Evolutionary conservation across 2,797 vertebrate species (phyloP), one percentile per base, ranked within the genome.

Genomic region (Pelobates cultripes): DNA sequence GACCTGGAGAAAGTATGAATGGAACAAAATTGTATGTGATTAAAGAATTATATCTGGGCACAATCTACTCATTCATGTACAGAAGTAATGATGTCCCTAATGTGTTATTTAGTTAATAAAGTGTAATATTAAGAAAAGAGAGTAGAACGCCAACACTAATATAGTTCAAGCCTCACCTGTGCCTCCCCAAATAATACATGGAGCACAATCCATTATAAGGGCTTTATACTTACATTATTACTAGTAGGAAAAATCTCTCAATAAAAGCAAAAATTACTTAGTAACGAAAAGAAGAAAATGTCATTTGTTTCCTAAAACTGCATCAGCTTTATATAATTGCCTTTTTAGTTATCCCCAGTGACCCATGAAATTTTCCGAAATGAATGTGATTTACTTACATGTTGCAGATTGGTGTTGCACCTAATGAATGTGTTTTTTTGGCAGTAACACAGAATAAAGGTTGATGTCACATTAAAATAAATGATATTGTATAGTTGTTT

Each of bases 271-370:
- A 57, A 57, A 57, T 15, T 6, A 57, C 44, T 10, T 42, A 60
- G 40, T 14, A 43, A 73, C 6, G 53, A 94, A 55, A 94, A 93
- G 90, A 90, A 94, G 92, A 94, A 94, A 94, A 94, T 94, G 93
- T 92, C 94, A 94, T 92, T 93, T 94, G 91, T 92, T 91, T 93
- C 90, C 93, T 89, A 91, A 91, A 93, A 93, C 92, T 90, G 90
- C 88, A 93, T 90, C 92, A 92, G 93, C 91, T 94, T 94, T 93
- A 89, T 93, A 92, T 94, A 94, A 94, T 94, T 94, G 92, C 92
- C 93, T 93, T 94, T 94, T 94, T 93, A 94, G 94, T 94, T 94
- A 94, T 94, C 93, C 93, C 93, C 90, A 91, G 92, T 92, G 94
- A 91, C 91, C 92, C 92, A 93, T 94, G 93, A 94, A 94, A 94